Evolutionary conservation across 2,113 vertebrate species (phyloP).

Genomic region (Kobus ellipsiprymnus): DNA sequence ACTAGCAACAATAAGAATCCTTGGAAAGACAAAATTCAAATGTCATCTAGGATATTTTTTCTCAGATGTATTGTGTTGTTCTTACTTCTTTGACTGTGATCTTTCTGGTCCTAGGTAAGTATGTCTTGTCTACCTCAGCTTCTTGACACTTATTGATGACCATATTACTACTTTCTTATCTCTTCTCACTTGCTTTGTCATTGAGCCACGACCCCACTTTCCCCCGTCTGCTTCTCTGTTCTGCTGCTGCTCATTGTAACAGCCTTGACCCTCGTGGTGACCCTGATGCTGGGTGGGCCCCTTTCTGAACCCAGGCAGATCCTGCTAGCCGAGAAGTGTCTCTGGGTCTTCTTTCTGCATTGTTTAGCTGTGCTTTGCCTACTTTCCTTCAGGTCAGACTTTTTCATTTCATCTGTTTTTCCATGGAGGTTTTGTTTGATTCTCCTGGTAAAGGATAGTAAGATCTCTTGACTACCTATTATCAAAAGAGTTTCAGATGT

Average conservation of each 20-base stretch:
- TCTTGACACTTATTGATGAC: no score
- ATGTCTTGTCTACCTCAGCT: no score
- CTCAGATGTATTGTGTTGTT: neutral
- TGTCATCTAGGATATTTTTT: neutral
- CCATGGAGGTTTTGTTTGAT: neutral
- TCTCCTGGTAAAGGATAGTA: neutral
- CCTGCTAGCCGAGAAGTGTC: accelerated
- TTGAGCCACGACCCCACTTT: neutral
- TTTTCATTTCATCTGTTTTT: neutral
- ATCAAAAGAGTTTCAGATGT: neutral
- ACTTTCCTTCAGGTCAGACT: neutral
- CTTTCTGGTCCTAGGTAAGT: no score
- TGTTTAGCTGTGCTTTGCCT: neutral
- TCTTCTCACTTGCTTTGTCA: neutral
- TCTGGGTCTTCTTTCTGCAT: neutral
- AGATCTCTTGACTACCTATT: neutral
- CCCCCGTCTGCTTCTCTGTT: neutral
- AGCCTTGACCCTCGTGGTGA: no score
- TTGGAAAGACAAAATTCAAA: neutral
- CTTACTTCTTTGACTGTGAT: neutral
- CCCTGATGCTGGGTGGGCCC: accelerated
- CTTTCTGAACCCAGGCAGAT: neutral
- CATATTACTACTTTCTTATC: accelerated
- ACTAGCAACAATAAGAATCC: neutral
- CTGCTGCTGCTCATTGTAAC: neutral